A percentile compares a stretch with the other conserved stretches of the same genome.
These are phyloP conservation scores for Sarotherodon lohbergeri DNA, from an alignment of 2,113 vertebrate genomes.

Conservation along the genomic window DNA sequence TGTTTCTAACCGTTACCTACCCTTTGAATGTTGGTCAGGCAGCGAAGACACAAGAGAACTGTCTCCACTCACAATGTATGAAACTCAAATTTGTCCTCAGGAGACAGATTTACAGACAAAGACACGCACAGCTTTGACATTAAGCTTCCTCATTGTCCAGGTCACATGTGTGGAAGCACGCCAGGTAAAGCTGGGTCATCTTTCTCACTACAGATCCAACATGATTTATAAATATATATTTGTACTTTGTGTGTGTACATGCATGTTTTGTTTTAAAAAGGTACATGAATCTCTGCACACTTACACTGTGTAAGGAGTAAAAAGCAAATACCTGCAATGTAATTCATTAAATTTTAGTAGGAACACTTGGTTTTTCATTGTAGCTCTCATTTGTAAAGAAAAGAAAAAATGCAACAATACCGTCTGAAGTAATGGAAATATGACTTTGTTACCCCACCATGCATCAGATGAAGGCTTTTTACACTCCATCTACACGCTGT, in stretches of 20 bases:
- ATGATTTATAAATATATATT: neutral
- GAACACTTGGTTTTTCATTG: fast-evolving
- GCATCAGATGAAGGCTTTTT: neutral
- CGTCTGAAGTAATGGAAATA: neutral
- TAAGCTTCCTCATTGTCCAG: neutral
- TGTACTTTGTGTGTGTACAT: neutral
- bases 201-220: neutral
- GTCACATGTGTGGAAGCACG: fast-evolving
- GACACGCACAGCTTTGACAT: neutral
- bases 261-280: neutral
- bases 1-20: neutral
- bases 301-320: neutral
- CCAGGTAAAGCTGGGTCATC: neutral
- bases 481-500: neutral
- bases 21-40: neutral
- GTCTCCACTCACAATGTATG: neutral
- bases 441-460: neutral
- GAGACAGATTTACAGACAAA: neutral
- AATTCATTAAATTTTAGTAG: neutral
- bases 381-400: neutral
- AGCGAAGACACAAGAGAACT: fast-evolving
- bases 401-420: no score
- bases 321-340: neutral
- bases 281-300: neutral
- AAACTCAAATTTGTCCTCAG: neutral